Conservation (phyloP, 1,140 invertebrate species). For the Drosophila ambigua region DNA sequence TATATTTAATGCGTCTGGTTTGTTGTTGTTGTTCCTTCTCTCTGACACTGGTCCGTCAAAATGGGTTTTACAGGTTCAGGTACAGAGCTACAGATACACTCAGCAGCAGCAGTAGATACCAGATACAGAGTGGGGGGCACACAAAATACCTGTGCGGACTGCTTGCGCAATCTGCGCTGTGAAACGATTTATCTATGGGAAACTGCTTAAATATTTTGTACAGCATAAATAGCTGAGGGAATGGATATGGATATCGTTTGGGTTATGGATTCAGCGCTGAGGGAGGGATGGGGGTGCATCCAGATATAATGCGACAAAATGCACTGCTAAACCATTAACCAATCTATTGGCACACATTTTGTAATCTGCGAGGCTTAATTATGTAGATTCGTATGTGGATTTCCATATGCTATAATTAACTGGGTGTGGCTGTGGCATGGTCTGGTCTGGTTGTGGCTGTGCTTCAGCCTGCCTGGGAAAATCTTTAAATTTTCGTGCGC, state of each 20-base stretch:
- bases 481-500: constrained; percentile 15
- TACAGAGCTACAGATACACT: constrained; percentile 7
- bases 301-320: no score
- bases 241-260: no score
- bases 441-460: neutral
- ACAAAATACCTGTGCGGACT: constrained; percentile 1
- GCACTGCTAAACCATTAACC: no score
- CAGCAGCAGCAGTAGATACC: neutral
- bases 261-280: no score
- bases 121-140: neutral
- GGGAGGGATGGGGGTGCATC: no score
- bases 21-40: neutral
- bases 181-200: no score
- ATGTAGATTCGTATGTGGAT: no score
- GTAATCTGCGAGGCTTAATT: no score
- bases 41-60: constrained; percentile 42
- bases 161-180: no score
- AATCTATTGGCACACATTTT: no score
- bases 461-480: constrained; percentile 29
- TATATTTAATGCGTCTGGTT: constrained; percentile 19
- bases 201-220: no score
- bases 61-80: constrained; percentile 36
- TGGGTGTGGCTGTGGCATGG: constrained; percentile 12
- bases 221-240: no score
- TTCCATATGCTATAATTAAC: constrained; percentile 24